Percentiles rank a stretch among this genome's conserved stretches.
Conservation (phyloP, 2,797 vertebrate species). For the Hemitrygon akajei region DNA sequence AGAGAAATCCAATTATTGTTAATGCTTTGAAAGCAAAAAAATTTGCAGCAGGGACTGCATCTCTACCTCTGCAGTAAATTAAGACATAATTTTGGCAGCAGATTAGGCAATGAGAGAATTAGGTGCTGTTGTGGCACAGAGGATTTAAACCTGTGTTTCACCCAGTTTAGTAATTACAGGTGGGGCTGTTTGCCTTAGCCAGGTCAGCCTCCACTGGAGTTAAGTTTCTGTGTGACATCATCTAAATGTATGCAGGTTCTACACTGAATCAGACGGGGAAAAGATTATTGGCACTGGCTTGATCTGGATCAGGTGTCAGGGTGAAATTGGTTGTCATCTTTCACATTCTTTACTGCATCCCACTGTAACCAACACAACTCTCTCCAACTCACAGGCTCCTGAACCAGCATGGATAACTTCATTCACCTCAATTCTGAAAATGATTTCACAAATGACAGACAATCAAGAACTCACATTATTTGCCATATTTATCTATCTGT, state of each 20-base stretch:
- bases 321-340: not conserved
- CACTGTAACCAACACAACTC: not conserved
- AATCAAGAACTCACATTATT: not conserved
- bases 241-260: not conserved
- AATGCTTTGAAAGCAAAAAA: constrained; percentile 44
- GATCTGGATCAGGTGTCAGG: not conserved
- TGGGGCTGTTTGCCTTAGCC: not conserved
- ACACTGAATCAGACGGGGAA: not conserved
- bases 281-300: not conserved
- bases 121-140: not conserved
- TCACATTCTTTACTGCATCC: not conserved
- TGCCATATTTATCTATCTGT: not conserved
- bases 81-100: not conserved
- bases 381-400: too few relatives aligned
- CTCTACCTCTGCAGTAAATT: not conserved
- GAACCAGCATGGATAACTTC: too few relatives aligned
- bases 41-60: not conserved
- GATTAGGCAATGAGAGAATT: not conserved
- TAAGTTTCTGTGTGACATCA: not conserved
- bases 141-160: not conserved
- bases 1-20: constrained; percentile 19
- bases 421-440: too few relatives aligned
- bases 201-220: too few relatives aligned
- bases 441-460: too few relatives aligned
- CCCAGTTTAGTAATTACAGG: not conserved